Conservation (phyloP, 1,140 invertebrate species). For the Liolophura sinensis region DNA sequence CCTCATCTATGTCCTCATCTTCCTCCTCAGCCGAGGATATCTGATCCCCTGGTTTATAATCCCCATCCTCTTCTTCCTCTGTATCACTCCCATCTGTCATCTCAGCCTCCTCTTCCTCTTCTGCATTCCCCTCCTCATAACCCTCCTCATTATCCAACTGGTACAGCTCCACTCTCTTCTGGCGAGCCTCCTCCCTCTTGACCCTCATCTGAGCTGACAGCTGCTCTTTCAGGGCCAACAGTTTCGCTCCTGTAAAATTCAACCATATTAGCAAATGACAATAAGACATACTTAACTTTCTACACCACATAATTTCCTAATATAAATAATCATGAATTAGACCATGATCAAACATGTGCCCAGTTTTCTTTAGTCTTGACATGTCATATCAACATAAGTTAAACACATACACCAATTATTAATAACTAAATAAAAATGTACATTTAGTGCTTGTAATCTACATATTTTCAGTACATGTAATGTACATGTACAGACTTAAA, state of each 20-base stretch:
- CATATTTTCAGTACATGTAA: too few species aligned
- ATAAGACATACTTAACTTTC: neutral
- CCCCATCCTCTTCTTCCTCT: slow-evolving; percentile 29
- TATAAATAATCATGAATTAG: too few species aligned
- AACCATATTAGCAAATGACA: neutral
- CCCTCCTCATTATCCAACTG: slow-evolving; percentile 43
- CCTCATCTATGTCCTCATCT: slow-evolving; percentile 24
- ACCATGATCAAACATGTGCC: neutral
- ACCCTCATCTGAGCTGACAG: slow-evolving; percentile 34
- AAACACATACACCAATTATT: too few species aligned
- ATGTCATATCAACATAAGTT: too few species aligned
- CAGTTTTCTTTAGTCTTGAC: neutral
- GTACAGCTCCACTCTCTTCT: slow-evolving; percentile 39
- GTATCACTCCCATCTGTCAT: slow-evolving; percentile 37
- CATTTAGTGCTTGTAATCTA: too few species aligned
- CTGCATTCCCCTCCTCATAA: slow-evolving; percentile 22
- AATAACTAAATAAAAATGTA: too few species aligned
- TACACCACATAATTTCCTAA: neutral
- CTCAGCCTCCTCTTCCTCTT: slow-evolving; percentile 34
- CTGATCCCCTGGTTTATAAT: neutral
- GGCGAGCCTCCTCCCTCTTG: slow-evolving; percentile 33
- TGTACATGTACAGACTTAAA: too few species aligned
- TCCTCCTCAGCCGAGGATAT: slow-evolving; percentile 18
- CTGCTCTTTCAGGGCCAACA: slow-evolving; percentile 34
- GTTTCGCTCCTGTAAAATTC: slow-evolving; percentile 35